Evolutionary conservation across 2,113 vertebrate genomes (phyloP).

Genomic region (Phainopepla nitens): DNA sequence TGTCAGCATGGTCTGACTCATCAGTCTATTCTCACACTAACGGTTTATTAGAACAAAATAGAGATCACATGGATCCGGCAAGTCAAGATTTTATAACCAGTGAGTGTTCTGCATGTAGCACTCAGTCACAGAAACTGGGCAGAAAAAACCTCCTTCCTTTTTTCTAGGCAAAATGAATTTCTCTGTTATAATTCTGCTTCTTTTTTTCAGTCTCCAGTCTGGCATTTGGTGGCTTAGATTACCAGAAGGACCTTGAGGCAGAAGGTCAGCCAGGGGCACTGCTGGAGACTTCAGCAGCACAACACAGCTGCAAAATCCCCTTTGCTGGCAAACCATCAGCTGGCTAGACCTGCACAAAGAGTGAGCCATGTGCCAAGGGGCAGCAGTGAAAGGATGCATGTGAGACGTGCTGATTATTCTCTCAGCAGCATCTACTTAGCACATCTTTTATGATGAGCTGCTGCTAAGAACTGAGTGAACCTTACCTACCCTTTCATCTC

Average conservation of each 20-base stretch:
- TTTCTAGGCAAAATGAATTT: background rate
- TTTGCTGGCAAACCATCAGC: background rate
- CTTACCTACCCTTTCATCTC: background rate
- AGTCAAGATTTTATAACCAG: background rate
- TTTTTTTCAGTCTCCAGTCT: background rate
- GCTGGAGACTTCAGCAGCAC: background rate
- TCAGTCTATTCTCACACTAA: background rate
- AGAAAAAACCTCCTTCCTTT: background rate
- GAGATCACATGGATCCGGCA: background rate
- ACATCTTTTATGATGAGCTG: background rate
- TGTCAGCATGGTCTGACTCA: background rate
- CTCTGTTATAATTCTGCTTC: background rate
- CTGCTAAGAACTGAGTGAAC: background rate
- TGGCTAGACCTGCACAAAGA: background rate
- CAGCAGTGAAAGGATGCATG: rapidly evolving
- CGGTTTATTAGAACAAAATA: background rate
- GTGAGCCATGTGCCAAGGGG: background rate
- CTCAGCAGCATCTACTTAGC: background rate
- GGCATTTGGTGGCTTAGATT: background rate
- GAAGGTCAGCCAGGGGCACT: background rate
- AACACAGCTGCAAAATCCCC: slow-evolving; percentile 13
- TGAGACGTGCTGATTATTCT: background rate
- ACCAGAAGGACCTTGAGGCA: background rate
- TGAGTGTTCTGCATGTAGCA: background rate
- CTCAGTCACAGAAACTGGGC: background rate